Percentiles rank a stretch among this genome's conserved stretches.
Evolutionary conservation across 2,113 vertebrate species (phyloP).

Genomic region (Oreocharis arfaki): DNA sequence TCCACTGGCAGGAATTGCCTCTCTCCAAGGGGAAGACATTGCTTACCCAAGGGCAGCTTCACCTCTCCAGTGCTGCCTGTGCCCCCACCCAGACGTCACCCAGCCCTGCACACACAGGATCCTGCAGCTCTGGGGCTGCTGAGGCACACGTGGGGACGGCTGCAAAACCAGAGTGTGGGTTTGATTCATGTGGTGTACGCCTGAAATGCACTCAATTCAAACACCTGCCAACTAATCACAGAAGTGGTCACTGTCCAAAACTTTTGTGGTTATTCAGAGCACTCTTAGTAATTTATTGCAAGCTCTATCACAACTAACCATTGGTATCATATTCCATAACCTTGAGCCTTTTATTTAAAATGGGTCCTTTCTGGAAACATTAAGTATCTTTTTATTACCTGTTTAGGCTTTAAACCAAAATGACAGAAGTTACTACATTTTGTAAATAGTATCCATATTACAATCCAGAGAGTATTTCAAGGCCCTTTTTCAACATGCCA

Average conservation of each 20-base stretch:
- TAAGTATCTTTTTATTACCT: background rate
- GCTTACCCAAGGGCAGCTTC: background rate
- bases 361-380: background rate
- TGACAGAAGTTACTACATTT: background rate
- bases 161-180: background rate
- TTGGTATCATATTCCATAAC: background rate
- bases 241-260: background rate
- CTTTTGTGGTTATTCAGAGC: background rate
- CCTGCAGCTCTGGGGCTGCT: background rate
- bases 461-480: background rate
- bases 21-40: background rate
- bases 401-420: background rate
- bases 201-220: background rate
- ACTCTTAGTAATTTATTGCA: background rate
- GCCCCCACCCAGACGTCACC: rapidly evolving
- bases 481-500: background rate
- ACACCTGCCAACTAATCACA: background rate
- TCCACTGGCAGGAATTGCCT: rapidly evolving
- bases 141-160: rapidly evolving
- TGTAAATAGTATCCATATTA: background rate
- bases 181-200: rapidly evolving
- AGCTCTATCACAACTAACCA: background rate
- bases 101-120: background rate
- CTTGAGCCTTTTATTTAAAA: background rate
- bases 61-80: rapidly evolving